Percentiles rank a stretch among this genome's conserved stretches.
phyloP scores from a whole-genome alignment of 2,797 vertebrate species.

The Loris lydekkerianus region DNA sequence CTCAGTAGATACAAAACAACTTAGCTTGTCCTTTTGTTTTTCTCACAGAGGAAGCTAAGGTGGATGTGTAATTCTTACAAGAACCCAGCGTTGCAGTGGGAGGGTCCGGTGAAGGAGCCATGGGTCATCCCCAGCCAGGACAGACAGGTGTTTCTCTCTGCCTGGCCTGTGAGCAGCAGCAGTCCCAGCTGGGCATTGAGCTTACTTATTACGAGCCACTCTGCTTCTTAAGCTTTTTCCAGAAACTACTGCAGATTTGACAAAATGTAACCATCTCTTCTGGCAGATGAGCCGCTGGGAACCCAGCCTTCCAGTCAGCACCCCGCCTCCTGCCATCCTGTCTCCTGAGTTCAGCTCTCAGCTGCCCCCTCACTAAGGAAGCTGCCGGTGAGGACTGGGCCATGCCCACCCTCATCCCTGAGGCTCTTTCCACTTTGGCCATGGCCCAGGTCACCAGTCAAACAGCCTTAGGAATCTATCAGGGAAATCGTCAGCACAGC shows the following conservation, averaged over 20 bases:
- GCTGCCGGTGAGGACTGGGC: fast-evolving
- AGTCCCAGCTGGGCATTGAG: fast-evolving
- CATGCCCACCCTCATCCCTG: background rate
- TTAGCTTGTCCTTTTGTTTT: background rate
- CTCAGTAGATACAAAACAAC: background rate
- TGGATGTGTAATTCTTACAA: background rate
- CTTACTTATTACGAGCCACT: background rate
- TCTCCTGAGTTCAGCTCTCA: background rate
- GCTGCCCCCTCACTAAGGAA: background rate
- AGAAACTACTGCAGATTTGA: background rate
- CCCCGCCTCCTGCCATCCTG: background rate
- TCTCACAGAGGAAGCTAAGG: background rate
- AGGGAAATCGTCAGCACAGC: background rate
- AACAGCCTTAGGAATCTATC: background rate
- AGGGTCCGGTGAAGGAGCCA: background rate
- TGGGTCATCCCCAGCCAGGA: background rate
- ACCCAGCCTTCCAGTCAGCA: fast-evolving
- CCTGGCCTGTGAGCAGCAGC: background rate
- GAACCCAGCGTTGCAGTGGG: fast-evolving
- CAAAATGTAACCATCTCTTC: background rate
- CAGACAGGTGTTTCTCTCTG: background rate
- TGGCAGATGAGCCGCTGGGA: fast-evolving
- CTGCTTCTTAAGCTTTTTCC: no score
- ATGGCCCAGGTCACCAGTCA: background rate
- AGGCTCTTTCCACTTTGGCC: background rate